Base-by-base conservation (phyloP, 2,113 vertebrate species). In the Camelus bactrianus region DNA sequence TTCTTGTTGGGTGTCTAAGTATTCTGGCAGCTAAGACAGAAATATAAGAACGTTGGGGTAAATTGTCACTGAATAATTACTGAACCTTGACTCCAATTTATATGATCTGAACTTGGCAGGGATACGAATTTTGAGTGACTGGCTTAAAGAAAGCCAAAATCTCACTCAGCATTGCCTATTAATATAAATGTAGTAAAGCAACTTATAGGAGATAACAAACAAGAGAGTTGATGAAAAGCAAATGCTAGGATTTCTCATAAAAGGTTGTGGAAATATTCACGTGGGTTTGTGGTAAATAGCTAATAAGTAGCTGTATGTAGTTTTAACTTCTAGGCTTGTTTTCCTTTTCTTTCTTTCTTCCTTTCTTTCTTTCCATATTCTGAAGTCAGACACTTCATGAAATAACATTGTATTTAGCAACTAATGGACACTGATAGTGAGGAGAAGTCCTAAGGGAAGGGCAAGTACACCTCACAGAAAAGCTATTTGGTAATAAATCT, bases 391-490 rank as follows among this genome's bases (percentile, higher is more conserved):
- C 56, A 95, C 58, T 98, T 75, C 60, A 81, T 69, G 12, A 93
- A 97, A 82, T 5, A 93, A 4, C 19, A 90, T 87, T 94, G 8
- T 8, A 30, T 89, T 97, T 97, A 94, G 75, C 24, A 19, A 1
- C 32, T 96, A 89, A 95, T 94, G 73, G 56, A 24, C 17, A 50
- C 6, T 48, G 48, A 93, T 58, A 96, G 20, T 90, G 8, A 93
- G 82, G 89, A 80, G 5, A 96, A 97, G 91, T 96, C 79, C 85
- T 73, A 67, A 91, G 94, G 20, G 12, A 94, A 30, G 85, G 54
- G 2, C 79, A 97, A 97, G 4, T 0, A 67, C 32, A 96, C 46
- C 38, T 93, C 56, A 67, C 76, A 35, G 38, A 94, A 73, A 95
- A 95, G 10, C 8, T 42, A 0, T 56, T 79, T 91, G 86, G 5